phyloP scores from a whole-genome alignment of 2,797 vertebrate genomes.

The Lacerta viridis region DNA sequence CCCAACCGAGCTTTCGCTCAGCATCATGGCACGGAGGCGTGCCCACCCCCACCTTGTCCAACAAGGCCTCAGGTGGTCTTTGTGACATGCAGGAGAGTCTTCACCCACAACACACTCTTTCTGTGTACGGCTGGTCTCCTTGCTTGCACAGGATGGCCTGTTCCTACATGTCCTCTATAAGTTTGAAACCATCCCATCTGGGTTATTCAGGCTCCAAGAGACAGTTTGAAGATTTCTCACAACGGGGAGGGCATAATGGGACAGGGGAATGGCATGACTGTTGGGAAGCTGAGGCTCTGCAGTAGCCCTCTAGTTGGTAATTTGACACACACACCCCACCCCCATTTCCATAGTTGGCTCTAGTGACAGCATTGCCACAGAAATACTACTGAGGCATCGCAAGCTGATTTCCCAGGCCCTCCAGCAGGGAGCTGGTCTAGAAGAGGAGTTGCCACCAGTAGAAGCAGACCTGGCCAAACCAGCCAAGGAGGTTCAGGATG shows the following conservation, averaged over 20 bases:
- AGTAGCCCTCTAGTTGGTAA: background rate
- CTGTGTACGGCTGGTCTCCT: background rate
- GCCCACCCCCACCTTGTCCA: no score
- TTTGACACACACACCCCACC: background rate
- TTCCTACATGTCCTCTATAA: background rate
- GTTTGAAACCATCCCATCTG: background rate
- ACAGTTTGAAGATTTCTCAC: background rate
- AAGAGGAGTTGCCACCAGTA: constrained; percentile 23
- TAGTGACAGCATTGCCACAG: constrained; percentile 68
- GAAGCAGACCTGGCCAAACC: constrained; percentile 64
- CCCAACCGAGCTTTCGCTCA: no score
- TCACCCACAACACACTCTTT: background rate
- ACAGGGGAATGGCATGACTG: background rate
- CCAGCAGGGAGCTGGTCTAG: constrained; percentile 45
- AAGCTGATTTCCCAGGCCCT: constrained; percentile 74
- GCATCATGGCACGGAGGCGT: no score
- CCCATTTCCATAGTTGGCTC: constrained; percentile 68
- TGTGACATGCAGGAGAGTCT: background rate
- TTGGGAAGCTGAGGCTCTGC: background rate
- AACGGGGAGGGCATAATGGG: background rate
- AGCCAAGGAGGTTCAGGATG: constrained; percentile 74
- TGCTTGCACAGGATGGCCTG: background rate
- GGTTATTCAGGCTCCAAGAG: background rate
- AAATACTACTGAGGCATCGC: constrained; percentile 74
- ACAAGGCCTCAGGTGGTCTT: no score